Evolutionary conservation across 1,140 invertebrate species (phyloP), one percentile per base, ranked within the genome.

Genomic region (Cotesia glomerata): DNA sequence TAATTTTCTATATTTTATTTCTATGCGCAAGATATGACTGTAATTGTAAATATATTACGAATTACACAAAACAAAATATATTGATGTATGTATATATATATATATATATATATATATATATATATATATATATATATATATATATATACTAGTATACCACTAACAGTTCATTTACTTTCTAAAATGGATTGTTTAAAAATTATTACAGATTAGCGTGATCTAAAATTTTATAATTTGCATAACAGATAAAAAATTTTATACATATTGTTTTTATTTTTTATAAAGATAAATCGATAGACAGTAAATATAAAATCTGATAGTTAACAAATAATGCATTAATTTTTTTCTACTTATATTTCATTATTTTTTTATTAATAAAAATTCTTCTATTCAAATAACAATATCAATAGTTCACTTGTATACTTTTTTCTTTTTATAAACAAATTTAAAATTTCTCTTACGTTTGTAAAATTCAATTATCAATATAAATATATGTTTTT

Each of bases 221-320:
- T 34, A 36, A 64, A 8, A 64, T 34, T 64, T 70, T 61, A 70
- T 70, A 9, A 34, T 13, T 70, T 70, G 59, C 61, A 61, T 70
- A 70, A 70, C 68, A 70, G 59, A 70, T 70, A 70, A n/a, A 58
- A 61, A 61, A 70, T 61, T 45, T 7, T 45, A 11, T 32, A 51
- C 51, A 56, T 56, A 56, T 56, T 13, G 9, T 67, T 67, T 18
- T 11, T 7, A 35, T 45, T 39, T 58, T 61, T 4, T 26, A 14
- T 16, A 8, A 71, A 54, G n/a, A 65, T 71, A 35, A 59, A 58
- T 59, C 51, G 7, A 11, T 34, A 67, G 14, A 45, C 18, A 14
- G 26, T 51, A 51, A 14, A 54, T 51, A 45, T 39, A 64, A 64
- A 36, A 39, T 64, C 35, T 45, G 62, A 64, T 35, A 36, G 9